Evolutionary conservation across 2,797 vertebrate species (phyloP), one percentile per base, ranked within the genome.

Genomic region (Macropus fuliginosus): DNA sequence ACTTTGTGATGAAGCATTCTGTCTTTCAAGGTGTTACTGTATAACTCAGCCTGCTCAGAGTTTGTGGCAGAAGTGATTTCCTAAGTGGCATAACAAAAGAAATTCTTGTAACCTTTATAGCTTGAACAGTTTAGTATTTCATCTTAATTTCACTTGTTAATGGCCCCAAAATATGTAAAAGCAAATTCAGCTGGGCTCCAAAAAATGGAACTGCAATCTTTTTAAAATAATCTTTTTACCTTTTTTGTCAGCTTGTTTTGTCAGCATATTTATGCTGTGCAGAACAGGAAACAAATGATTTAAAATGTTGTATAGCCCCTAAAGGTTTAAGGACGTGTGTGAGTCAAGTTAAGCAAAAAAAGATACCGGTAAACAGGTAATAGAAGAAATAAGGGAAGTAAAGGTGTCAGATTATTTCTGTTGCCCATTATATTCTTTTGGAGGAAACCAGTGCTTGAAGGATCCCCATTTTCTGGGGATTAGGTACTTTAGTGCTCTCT

Each of bases 1-100:
- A 55, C 34, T 95, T 14, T 62, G 24, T 94, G 62, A 96, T 94
- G 59, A 46, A 54, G 89, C 91, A 93, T 54, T 5, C 95, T 92
- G 92, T 90, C 94, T 96, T 94, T 93, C 74, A 27, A 27, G 96
- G 55, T 95, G 93, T 91, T 92, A 56, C 56, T 59, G 46, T 62
- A 93, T 94, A 92, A 31, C 89, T 59, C 40, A 91, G 0, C 94
- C 13, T 92, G 34, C 50, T 46, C 54, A 96, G 59, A 94, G 90
- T 96, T 93, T 96, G 29, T 94, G 74, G 59, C 92, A 94, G 29
- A 94, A 94, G 89, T 92, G 57, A 56, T 14, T 66, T 2, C 21
- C 0, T 87, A 87, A 87, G 40, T 87, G 21, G 1, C 27, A 27
- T 11, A 87, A 27, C 21, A 87, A 46, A 46, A 46, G 21, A 87